Percentiles rank a stretch among this genome's conserved stretches.
Evolutionary conservation across 2,888 invertebrate species (phyloP).

Genomic region (Pyrrhia umbra): DNA sequence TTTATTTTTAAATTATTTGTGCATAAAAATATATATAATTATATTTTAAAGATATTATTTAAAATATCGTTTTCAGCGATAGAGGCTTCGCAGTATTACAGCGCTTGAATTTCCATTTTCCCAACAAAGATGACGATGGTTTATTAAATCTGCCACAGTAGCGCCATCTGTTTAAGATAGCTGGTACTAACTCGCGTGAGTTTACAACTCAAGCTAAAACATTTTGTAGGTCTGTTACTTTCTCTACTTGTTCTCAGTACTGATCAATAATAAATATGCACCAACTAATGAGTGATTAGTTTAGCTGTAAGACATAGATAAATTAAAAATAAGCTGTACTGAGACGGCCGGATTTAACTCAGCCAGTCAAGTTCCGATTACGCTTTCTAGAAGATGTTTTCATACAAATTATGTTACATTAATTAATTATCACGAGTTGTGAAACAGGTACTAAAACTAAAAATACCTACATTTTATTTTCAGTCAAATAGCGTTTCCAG

Average conservation of each 20-base stretch:
- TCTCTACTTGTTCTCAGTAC: neutral
- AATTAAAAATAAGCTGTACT: no score
- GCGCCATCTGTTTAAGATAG: constrained; percentile 28
- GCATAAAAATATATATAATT: no score
- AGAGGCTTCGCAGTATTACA: neutral
- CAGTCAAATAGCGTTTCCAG: neutral
- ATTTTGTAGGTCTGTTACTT: neutral
- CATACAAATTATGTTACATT: no score
- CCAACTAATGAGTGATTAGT: no score
- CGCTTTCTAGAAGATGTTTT: no score
- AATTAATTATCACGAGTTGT: no score
- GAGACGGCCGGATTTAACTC: no score
- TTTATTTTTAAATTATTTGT: neutral
- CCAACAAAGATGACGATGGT: neutral
- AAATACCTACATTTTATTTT: no score
- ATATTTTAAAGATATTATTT: neutral
- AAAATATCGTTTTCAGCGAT: neutral
- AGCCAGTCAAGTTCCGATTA: no score
- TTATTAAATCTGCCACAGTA: neutral
- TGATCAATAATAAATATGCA: neutral
- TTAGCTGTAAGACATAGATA: no score
- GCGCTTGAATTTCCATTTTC: neutral
- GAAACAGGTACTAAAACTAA: no score
- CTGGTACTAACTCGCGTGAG: constrained; percentile 6
- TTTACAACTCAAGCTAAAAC: neutral